These are phyloP conservation scores for Chondrosia reniformis DNA, from an alignment of 37 sponge, comb jelly and placozoan species.

Conservation along the genomic window DNA sequence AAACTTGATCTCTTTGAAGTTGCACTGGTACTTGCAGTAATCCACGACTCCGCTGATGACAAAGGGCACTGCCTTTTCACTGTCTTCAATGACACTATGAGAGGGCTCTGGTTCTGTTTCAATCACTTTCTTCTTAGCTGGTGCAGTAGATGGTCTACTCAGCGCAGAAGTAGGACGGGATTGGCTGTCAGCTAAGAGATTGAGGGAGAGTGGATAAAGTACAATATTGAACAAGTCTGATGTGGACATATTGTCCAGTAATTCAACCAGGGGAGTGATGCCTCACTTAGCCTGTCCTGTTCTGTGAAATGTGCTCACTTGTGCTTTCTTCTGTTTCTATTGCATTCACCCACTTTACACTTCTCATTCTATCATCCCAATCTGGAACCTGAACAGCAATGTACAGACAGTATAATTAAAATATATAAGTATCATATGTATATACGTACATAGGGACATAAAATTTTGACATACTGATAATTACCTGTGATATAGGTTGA, in stretches of 20 bases:
- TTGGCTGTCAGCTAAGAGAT: background rate
- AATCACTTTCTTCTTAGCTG: slow-evolving; percentile 46
- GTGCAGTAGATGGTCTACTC: slow-evolving; percentile 11
- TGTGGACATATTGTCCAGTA: too few relatives aligned
- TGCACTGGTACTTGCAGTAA: slow-evolving; percentile 67
- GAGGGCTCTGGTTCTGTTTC: slow-evolving; percentile 91
- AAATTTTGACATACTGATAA: too few relatives aligned
- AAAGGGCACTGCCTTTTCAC: slow-evolving; percentile 64
- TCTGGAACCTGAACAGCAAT: slow-evolving; percentile 64
- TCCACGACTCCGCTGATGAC: slow-evolving; percentile 59
- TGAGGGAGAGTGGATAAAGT: too few relatives aligned
- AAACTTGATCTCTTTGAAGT: slow-evolving; percentile 67
- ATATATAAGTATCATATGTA: background rate
- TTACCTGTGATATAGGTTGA: slow-evolving; percentile 49
- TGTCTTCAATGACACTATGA: slow-evolving; percentile 68
- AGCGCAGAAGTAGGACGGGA: slow-evolving; percentile 13
- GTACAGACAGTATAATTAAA: background rate
- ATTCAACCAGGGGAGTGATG: too few relatives aligned
- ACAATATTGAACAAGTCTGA: too few relatives aligned
- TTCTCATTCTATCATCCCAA: slow-evolving; percentile 94
- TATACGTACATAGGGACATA: background rate
- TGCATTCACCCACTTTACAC: slow-evolving; percentile 82
- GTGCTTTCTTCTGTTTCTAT: background rate
- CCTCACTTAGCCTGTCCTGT: background rate
- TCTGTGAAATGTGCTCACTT: background rate